Evolutionary conservation across 2,113 vertebrate species (phyloP), one percentile per base, ranked within the genome.

Genomic region (Pseudopipra pipra): DNA sequence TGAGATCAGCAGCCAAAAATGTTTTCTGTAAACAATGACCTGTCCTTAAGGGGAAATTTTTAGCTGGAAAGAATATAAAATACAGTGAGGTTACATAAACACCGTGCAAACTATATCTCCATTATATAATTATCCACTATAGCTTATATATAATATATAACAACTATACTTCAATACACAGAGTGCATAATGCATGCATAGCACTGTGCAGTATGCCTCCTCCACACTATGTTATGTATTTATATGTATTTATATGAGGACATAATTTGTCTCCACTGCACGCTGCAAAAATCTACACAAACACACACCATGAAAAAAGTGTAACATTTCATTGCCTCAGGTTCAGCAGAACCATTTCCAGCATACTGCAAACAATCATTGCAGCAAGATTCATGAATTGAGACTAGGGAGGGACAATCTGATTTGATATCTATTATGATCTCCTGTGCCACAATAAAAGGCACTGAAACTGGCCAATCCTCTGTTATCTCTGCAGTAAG

Each of bases 1-100:
- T 85, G 54, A 92, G 49, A 67, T 84, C 83, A 95, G 74, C 76
- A 85, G 58, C 30, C 43, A 83, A 65, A 95, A 93, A 87, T 41
- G 28, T 67, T 68, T 66, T 70, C 35, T 59, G 61, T 59, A 91
- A 90, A 88, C 11, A 91, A 74, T 54, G 61, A 67, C 30, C 37
- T 76, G 27, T 71, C 21, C 58, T 89, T 73, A 78, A 76, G n/a
- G 27, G 81, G 27, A 49, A 31, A 82, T 25, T 14, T 92, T 85
- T 65, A 81, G 22, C 56, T 87, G 62, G 35, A 46, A 80, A 78
- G 61, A 78, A 46, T 58, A 41, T n/a, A 73, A 85, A 92, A 75
- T 56, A 72, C 6, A 55, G 8, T 30, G 46, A 93, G 7, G 12
- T 85, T 83, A 65, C 28, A 80, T 27, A 66, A 90, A 41, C 10